Base-by-base conservation (phyloP, 2,888 invertebrate species). In the Epinotia bilunana region DNA sequence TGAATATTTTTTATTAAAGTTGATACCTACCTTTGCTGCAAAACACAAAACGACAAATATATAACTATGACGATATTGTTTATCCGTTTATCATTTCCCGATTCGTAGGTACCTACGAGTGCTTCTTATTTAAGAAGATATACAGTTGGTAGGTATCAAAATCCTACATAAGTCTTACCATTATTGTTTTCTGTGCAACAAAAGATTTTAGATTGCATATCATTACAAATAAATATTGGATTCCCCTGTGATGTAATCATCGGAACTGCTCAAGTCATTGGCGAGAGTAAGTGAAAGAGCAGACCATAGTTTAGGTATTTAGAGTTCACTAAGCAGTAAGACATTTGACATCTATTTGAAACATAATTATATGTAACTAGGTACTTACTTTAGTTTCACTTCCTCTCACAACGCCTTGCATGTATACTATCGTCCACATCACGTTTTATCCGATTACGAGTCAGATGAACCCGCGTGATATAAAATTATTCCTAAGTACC, bases 121-220 rank as follows among this genome's bases (percentile, higher is more conserved):
- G 49, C 88, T 88, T 88, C 89, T 90, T 90, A 89, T 87, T 87
- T 88, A 85, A 83, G 83, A 84, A 83, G 79, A 75, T 77, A 80
- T 74, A 83, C 81, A 80, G 80, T 81, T 80, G 83, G 83, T 86
- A 84, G 85, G 84, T 87, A 83, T 84, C 82, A 78, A 82, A 84
- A 80, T 78, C 80, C 78, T 80, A 78, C 70, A 78, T 81, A 82
- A 80, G 79, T 79, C 80, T 79, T 83, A 83, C 80, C 84, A 83
- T 83, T 81, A 83, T 83, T 81, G 82, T 84, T 83, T 83, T 83
- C 80, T 79, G 79, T 83, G 84, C 83, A 79, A 82, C 82, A 79
- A 81, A 76, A 81, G 77, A 82, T 82, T 83, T 83, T 85, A 77
- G 81, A 82, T 83, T 81, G 82, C 84, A 84, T 84, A 84, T 85